Evolutionary conservation across 2,888 invertebrate species (phyloP).

Genomic region (Lithophane ornitopus): DNA sequence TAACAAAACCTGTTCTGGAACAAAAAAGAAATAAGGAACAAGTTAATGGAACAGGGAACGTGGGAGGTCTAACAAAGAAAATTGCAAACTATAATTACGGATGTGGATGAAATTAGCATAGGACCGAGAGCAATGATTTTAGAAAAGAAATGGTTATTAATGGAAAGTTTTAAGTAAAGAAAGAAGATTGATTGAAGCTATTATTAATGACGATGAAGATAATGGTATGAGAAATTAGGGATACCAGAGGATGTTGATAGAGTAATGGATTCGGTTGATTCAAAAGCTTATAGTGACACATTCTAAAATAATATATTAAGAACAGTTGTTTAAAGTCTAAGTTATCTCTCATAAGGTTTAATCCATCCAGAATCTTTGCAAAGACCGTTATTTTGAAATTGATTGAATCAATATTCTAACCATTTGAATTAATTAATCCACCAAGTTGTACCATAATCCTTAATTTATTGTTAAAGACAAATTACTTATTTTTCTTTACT

Average conservation of each 20-base stretch:
- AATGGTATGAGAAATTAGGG: neutral
- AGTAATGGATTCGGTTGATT: neutral
- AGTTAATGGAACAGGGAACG: slow-evolving; percentile 12
- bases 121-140: neutral
- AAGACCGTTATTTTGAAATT: neutral
- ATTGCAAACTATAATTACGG: slow-evolving; percentile 33
- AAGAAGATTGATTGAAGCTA: slow-evolving; percentile 30
- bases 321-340: neutral
- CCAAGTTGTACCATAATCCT: slow-evolving; percentile 38
- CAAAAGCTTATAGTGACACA: neutral
- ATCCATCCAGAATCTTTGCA: neutral
- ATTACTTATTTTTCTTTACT: slow-evolving; percentile 22
- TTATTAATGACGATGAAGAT: slow-evolving; percentile 12
- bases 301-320: no score
- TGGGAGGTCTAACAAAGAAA: slow-evolving; percentile 53
- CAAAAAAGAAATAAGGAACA: slow-evolving; percentile 29
- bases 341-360: neutral
- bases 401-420: slow-evolving; percentile 12
- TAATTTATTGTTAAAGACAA: slow-evolving; percentile 42
- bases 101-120: slow-evolving; percentile 13
- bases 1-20: slow-evolving; percentile 24
- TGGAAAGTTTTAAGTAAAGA: neutral
- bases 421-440: slow-evolving; percentile 26
- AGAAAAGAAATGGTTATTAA: slow-evolving; percentile 25
- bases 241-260: neutral